These are phyloP conservation scores for Prionace glauca DNA, from an alignment of 2,797 vertebrate species.

Conservation along the genomic window DNA sequence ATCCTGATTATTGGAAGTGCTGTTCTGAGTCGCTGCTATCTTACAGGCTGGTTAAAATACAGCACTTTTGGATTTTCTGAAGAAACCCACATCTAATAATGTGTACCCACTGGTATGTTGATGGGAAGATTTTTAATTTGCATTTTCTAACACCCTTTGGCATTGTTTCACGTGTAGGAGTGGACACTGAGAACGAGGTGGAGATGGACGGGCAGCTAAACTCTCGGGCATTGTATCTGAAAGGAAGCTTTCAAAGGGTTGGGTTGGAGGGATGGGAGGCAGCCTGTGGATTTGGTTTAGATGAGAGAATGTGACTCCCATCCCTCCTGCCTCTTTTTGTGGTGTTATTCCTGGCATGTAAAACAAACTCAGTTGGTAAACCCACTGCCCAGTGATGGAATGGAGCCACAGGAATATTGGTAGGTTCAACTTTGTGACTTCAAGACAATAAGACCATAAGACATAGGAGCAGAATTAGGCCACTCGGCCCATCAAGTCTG, in stretches of 20 bases:
- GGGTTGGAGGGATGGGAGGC: too few species aligned
- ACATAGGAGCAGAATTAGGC: too few species aligned
- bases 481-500: too few species aligned
- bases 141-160: neutral
- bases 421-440: neutral
- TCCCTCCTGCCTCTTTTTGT: neutral
- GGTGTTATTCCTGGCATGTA: neutral
- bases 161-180: neutral
- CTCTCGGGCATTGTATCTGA: neutral
- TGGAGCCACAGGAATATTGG: neutral
- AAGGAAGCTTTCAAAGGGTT: neutral
- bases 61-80: neutral
- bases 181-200: neutral
- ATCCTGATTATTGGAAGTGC: neutral
- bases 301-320: too few species aligned
- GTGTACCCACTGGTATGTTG: neutral
- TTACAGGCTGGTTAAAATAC: constrained; percentile 5
- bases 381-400: neutral
- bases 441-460: too few species aligned
- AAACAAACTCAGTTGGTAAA: neutral
- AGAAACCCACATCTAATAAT: neutral
- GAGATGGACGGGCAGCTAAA: neutral
- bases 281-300: too few species aligned
- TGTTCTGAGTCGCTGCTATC: constrained; percentile 3
- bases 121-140: neutral